Evolutionary conservation across 2,797 vertebrate genomes (phyloP), one percentile per base, ranked within the genome.

Genomic region (Gadopsis marmoratus): DNA sequence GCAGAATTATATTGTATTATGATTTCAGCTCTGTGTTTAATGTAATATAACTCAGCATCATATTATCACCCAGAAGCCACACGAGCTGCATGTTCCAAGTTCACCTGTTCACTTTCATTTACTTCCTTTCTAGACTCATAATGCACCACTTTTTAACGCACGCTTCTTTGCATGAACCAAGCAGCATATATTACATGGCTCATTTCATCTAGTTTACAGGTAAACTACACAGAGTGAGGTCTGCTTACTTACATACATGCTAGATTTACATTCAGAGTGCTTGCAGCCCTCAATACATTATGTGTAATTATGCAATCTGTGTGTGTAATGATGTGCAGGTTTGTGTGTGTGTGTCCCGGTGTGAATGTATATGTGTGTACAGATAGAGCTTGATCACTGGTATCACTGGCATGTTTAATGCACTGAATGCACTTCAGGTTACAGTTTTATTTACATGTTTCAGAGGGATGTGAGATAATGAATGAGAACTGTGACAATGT

Each of bases 201-300:
- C 71, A 82, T 82, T 87, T 83, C 69, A 84, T 65, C 56, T 64
- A 79, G 65, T 88, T 90, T 86, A 86, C 55, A 82, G 80, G 74
- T 85, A 83, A 84, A 86, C 74, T 55, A 51, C 72, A 69, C 71
- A 54, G 48, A 81, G 47, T 35, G 53, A 54, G 26, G 67, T 77
- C 83, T 69, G 73, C 63, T 51, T 64, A 63, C 74, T 76, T 79
- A 77, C 35, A 73, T 56, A 54, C 74, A 86, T 1, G 71, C 62
- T 88, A 86, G 66, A 85, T 80, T 87, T 87, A 81, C n/a, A 6
- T 81, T 72, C 21, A 71, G 78, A 80, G 66, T 71, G 71, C 64
- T 58, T 4, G 48, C 71, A 74, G 76, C 63, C 60, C 48, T 76
- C 71, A 69, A 41, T 74, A 59, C 59, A 86, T 88, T 85, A 86